Conservation (phyloP, 2,888 invertebrate genomes). For the Conchocele bisecta region DNA sequence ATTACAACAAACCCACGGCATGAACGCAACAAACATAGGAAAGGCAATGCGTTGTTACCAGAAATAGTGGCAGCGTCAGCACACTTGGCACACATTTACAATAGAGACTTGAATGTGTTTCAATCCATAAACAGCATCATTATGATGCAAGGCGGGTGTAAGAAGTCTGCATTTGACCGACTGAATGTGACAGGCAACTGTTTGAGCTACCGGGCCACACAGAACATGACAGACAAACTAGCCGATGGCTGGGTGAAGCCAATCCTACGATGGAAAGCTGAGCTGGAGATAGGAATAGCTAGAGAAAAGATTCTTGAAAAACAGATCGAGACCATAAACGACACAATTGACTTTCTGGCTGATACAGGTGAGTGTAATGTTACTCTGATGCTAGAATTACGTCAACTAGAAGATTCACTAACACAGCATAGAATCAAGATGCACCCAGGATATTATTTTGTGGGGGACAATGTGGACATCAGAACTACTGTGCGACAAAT, state of each 20-base stretch:
- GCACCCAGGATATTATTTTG: conserved; percentile 50
- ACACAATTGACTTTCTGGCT: conserved; percentile 11
- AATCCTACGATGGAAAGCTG: background rate
- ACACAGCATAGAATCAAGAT: conserved; percentile 22
- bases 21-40: conserved; percentile 11
- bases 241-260: conserved; percentile 1
- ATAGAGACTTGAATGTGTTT: conserved; percentile 25
- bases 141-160: conserved; percentile 6
- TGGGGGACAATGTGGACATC: conserved; percentile 52
- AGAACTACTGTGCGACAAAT: conserved; percentile 39
- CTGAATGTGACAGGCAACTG: conserved; percentile 31
- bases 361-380: background rate
- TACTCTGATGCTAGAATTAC: conserved; percentile 3
- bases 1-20: conserved; percentile 22
- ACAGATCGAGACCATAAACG: conserved; percentile 6
- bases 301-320: background rate
- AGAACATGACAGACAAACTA: conserved; percentile 18
- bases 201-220: conserved; percentile 13
- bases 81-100: conserved; percentile 15
- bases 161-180: conserved; percentile 35
- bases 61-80: conserved; percentile 25
- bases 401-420: conserved; percentile 2
- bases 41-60: conserved; percentile 14
- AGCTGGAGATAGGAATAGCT: background rate
- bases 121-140: conserved; percentile 16